phyloP scores from a whole-genome alignment of 1,140 invertebrate species.

The Aphelinus atriplicis region DNA sequence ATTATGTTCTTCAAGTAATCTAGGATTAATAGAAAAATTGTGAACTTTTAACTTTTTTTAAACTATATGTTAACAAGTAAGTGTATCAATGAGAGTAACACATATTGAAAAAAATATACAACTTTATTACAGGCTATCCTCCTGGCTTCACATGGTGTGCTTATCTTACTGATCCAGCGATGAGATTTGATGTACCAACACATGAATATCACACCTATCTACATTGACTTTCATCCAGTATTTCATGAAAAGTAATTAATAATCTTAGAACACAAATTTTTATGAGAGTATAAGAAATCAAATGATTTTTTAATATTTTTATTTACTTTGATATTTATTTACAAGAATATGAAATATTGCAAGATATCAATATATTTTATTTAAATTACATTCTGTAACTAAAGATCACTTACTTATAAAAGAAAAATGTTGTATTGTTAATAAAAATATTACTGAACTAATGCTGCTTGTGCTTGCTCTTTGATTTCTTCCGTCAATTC shows the following conservation, averaged over 20 bases:
- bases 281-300: conserved; percentile 27
- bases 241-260: neutral
- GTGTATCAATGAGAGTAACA: neutral
- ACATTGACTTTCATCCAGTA: conserved; percentile 12
- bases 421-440: neutral
- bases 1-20: too few relatives aligned
- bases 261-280: conserved; percentile 7
- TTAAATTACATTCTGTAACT: neutral
- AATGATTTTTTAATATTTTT: conserved; percentile 24
- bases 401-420: neutral
- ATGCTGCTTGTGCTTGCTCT: conserved; percentile 57
- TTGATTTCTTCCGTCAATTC: conserved; percentile 56
- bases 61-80: conserved; percentile 26
- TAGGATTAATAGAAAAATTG: neutral
- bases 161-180: conserved; percentile 59
- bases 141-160: conserved; percentile 64
- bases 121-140: conserved; percentile 60
- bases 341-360: neutral
- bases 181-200: conserved; percentile 47
- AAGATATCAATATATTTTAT: neutral
- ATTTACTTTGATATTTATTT: neutral
- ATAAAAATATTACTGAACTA: conserved; percentile 39
- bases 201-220: conserved; percentile 5
- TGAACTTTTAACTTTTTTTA: conserved; percentile 1
- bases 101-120: neutral